These are phyloP conservation scores for Drosophila bifasciata DNA, from an alignment of 1,140 invertebrate species.

Conservation along the genomic window DNA sequence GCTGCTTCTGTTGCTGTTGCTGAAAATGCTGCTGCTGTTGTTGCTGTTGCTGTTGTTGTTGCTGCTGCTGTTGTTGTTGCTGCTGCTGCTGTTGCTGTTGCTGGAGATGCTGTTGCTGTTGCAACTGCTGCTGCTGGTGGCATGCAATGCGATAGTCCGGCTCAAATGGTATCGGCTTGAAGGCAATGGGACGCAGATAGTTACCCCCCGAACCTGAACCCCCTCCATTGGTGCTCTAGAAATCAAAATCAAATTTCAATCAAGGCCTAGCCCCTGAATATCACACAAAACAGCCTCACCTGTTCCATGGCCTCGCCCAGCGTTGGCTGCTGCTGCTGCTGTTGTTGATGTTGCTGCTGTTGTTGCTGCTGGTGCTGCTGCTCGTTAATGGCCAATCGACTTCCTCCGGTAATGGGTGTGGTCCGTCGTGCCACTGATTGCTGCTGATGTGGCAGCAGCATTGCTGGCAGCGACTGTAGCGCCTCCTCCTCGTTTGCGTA, in stretches of 20 bases:
- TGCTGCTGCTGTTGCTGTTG: slow-evolving; percentile 36
- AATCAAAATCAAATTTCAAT: slow-evolving; percentile 20
- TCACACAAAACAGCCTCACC: slow-evolving; percentile 46
- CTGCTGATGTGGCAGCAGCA: slow-evolving; percentile 31
- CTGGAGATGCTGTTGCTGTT: slow-evolving; percentile 37
- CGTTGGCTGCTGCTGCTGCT: slow-evolving; percentile 29
- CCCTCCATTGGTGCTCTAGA: slow-evolving; percentile 9
- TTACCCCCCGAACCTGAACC: slow-evolving; percentile 24
- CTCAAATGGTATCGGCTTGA: slow-evolving; percentile 82
- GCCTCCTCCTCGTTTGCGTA: slow-evolving; percentile 36
- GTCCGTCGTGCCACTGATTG: slow-evolving; percentile 51
- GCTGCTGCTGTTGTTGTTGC: slow-evolving; percentile 31
- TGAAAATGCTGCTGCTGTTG: slow-evolving; percentile 2
- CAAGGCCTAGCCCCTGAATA: not conserved
- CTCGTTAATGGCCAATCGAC: slow-evolving; percentile 49
- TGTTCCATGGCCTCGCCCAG: slow-evolving; percentile 61
- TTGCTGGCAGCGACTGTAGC: slow-evolving; percentile 62
- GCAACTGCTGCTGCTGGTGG: slow-evolving; percentile 58
- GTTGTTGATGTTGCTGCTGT: slow-evolving; percentile 42
- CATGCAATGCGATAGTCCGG: slow-evolving; percentile 79
- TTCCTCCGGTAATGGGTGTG: slow-evolving; percentile 66
- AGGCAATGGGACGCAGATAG: slow-evolving; percentile 78
- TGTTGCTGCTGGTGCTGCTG: slow-evolving; percentile 9
- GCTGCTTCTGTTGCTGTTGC: slow-evolving; percentile 16
- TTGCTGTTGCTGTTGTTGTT: slow-evolving; percentile 23